Base-by-base conservation (phyloP, 2,797 vertebrate genomes). In the Pelodytes ibericus region DNA sequence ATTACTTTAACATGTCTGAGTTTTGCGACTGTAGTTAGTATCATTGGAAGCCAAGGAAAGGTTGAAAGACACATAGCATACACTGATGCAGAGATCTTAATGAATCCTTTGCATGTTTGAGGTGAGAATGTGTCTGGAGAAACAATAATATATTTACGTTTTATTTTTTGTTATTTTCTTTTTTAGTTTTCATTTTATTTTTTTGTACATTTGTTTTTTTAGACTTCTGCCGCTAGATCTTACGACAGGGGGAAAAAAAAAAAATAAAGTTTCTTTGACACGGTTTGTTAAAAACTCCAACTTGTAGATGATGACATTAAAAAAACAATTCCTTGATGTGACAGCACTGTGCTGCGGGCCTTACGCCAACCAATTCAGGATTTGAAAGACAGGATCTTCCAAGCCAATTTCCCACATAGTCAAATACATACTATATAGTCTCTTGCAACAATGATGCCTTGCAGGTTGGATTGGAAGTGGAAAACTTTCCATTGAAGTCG, bases 361-460 rank as follows among this genome's bases (percentile, higher is more conserved):
- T 76, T 77, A 0, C 73, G 81, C 80, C 79, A 86, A 84, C 83
- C 71, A 36, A 73, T 83, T 75, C 76, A 79, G 2, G 53, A 86
- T 44, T 84, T 86, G 84, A 87, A 90, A 90, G 83, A 85, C 82
- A 85, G 82, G 75, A 84, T 81, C 87, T 84, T 84, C 80, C 85
- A 82, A 89, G 77, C 79, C 81, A 86, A n/a, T n/a, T 80, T 89
- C 84, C 84, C 85, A 90, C 74, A 30, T 30, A 84, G 86, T 83
- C 85, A 89, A 88, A 88, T 81, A 85, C 90, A 86, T 84, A 86
- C 85, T 85, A 88, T 83, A 86, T 81, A 83, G 81, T 86, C 83
- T 86, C 80, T 82, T 84, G 83, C 80, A 85, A 83, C 80, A 83
- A 81, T 81, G 82, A 74, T 86, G 86, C 88, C 91, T 87, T 85